phyloP scores from a whole-genome alignment of 2,113 vertebrate species.

The Lates calcarifer region DNA sequence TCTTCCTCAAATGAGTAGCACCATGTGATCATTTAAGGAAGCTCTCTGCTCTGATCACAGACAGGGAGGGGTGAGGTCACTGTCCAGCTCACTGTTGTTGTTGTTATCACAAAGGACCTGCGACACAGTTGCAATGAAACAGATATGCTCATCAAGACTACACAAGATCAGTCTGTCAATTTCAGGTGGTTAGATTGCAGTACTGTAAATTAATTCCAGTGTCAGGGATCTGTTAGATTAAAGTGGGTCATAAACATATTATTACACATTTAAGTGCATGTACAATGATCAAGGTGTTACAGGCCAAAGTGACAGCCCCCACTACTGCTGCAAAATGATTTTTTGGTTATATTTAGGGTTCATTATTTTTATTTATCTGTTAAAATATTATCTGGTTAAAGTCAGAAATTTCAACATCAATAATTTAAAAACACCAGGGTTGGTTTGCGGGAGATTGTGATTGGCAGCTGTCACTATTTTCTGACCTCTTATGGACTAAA shows the following conservation, averaged over 20 bases:
- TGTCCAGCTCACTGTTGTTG: slow-evolving; percentile 32
- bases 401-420: not conserved
- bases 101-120: slow-evolving; percentile 49
- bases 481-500: not conserved
- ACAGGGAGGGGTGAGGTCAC: slow-evolving; percentile 43
- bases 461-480: not conserved
- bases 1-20: slow-evolving; percentile 73
- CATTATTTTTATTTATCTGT: not conserved
- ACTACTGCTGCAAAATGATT: not conserved
- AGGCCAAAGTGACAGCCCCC: not conserved
- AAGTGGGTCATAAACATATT: not conserved
- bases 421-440: not conserved
- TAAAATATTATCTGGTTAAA: not conserved
- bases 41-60: slow-evolving; percentile 52
- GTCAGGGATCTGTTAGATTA: not conserved
- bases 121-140: slow-evolving; percentile 23
- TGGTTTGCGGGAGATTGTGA: not conserved
- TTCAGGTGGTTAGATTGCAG: slow-evolving; percentile 8
- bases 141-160: slow-evolving; percentile 48
- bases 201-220: slow-evolving; percentile 10
- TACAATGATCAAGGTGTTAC: not conserved
- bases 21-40: slow-evolving; percentile 77
- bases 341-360: not conserved
- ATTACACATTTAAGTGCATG: not conserved
- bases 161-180: slow-evolving; percentile 14